Conservation (phyloP, 2,888 invertebrate genomes). For the Synanthedon vespiformis region DNA sequence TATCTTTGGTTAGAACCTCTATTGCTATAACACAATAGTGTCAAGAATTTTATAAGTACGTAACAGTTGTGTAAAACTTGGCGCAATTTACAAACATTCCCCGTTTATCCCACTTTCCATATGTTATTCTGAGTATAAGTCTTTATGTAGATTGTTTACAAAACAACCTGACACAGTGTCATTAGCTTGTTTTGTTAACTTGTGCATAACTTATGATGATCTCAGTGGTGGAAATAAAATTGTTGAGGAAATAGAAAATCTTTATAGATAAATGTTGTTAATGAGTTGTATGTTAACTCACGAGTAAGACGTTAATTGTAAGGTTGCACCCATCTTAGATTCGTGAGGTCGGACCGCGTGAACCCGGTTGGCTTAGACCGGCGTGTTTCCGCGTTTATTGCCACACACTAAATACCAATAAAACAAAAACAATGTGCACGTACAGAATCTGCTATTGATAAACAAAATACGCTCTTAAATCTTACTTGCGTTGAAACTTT, state of each 20-base stretch:
- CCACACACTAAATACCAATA: conserved; percentile 1
- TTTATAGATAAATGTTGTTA: conserved; percentile 4
- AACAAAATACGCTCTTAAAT: no score
- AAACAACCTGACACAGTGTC: no score
- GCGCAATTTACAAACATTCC: no score
- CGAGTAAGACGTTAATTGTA: conserved; percentile 35
- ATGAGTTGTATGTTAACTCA: conserved; percentile 34
- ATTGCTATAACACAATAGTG: conserved; percentile 9
- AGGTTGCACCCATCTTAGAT: conserved; percentile 24
- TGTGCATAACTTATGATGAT: no score
- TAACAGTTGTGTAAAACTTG: no score
- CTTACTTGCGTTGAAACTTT: no score
- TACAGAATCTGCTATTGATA: no score
- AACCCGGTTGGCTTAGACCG: conserved; percentile 14
- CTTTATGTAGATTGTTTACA: no score
- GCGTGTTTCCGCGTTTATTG: conserved; percentile 24
- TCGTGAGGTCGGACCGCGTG: conserved; percentile 44
- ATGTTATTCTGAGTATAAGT: no score
- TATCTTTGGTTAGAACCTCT: conserved; percentile 7
- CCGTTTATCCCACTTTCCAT: no score
- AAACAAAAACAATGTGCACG: neutral
- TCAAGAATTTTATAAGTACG: conserved; percentile 3
- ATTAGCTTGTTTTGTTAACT: no score
- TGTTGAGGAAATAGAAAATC: neutral
- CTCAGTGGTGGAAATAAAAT: no score